Conservation (phyloP, 2,113 vertebrate genomes). For the Pristiophorus japonicus region DNA sequence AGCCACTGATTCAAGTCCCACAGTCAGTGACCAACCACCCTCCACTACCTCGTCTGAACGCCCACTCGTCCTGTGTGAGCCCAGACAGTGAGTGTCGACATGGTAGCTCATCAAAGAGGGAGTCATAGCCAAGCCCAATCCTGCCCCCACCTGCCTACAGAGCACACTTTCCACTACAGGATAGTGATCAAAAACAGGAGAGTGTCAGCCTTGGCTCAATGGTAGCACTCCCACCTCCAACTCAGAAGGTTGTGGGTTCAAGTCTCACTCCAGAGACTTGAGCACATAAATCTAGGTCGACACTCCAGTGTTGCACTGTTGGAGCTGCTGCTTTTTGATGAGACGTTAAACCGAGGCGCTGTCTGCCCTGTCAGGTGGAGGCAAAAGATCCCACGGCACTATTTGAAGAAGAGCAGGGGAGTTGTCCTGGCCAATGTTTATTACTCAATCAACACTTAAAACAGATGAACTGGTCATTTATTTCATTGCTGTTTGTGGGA, state of each 20-base stretch:
- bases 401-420: background rate
- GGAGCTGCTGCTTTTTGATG: background rate
- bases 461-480: background rate
- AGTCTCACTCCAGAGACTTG: background rate
- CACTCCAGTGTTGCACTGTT: background rate
- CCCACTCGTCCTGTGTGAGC: background rate
- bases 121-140: background rate
- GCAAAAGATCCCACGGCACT: background rate
- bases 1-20: background rate
- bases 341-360: background rate
- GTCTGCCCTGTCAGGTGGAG: background rate
- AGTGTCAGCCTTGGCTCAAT: background rate
- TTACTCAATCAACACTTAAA: background rate
- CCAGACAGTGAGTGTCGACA: background rate
- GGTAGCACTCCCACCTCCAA: background rate
- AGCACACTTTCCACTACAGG: background rate
- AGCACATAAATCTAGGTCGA: background rate
- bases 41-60: background rate
- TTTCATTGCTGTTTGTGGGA: background rate
- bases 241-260: background rate
- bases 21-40: background rate
- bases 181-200: background rate
- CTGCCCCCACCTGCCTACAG: background rate
- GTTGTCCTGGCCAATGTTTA: background rate
- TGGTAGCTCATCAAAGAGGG: background rate